These are phyloP conservation scores for Phataginus tetradactyla DNA, from an alignment of 2,797 vertebrate genomes.

Conservation along the genomic window DNA sequence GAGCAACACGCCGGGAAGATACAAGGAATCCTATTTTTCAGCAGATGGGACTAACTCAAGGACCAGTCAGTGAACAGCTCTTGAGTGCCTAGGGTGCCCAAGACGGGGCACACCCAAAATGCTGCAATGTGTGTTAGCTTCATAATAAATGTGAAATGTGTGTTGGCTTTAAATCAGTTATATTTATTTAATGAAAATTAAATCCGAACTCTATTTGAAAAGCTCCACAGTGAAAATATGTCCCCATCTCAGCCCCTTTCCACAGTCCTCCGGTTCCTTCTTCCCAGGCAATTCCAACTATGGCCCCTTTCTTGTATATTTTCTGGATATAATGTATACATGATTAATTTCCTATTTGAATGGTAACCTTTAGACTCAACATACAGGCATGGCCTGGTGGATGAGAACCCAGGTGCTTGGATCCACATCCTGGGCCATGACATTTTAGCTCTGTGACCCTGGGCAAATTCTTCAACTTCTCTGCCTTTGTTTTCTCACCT, in stretches of 20 bases:
- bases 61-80: neutral
- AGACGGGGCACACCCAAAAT: too few species aligned
- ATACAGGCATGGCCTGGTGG: accelerated
- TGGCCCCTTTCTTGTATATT: neutral
- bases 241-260: neutral
- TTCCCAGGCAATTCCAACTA: neutral
- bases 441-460: neutral
- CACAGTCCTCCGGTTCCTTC: neutral
- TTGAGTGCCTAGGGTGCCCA: neutral
- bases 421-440: accelerated
- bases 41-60: neutral
- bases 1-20: neutral
- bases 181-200: neutral
- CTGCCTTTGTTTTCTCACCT: conserved; percentile 4
- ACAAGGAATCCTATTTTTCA: neutral
- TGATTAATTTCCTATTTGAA: neutral
- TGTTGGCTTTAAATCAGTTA: neutral
- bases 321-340: neutral
- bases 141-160: too few species aligned
- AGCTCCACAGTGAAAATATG: neutral
- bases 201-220: neutral
- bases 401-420: neutral
- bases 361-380: neutral
- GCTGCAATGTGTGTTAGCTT: accelerated
- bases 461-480: neutral